Evolutionary conservation across 2,888 invertebrate genomes (phyloP), one percentile per base, ranked within the genome.

Genomic region (Rosalia funebris): DNA sequence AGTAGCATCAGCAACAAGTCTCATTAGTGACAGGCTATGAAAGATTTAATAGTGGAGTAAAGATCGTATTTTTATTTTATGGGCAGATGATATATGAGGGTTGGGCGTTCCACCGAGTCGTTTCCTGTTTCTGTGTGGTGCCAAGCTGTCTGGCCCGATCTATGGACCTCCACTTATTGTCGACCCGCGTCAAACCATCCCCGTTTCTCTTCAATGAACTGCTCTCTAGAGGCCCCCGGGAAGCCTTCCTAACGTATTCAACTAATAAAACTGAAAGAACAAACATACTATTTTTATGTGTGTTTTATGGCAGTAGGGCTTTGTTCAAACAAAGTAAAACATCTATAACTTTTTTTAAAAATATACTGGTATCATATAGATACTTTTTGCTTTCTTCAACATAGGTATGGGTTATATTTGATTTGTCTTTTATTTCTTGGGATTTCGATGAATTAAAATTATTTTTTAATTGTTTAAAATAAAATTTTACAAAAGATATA

Each of bases 91-190:
- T 74, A 65, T 72, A 77, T 65, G 75, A 76, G 76, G 75, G 75
- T 74, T 68, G 73, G 74, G 72, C 66, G 73, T 65, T 64, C 44
- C 63, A 61, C 69, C 47, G 62, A 65, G 66, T 68, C 73, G 72
- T 71, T 77, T 78, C 78, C 77, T 77, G 78, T 77, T 72, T 70
- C 70, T 75, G 73, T 76, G 74, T 72, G 78, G 78, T 78, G 78
- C 78, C 78, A 77, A 70, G 78, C 77, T 73, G 78, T 78, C 78
- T 78, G 75, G 71, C 55, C 48, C 44, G 42, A 42, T 39, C 53
- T 32, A 55, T 57, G 56, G 63, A 67, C 65, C 57, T 63, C 58
- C 63, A 68, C 68, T 60, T 55, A 48, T 47, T 42, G 60, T 60
- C 60, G 20, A 55, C 53, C 53, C 37, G 59, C 54, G 59, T 57